These are phyloP conservation scores for Aplocera efformata DNA, from an alignment of 2,888 invertebrate species.

Conservation along the genomic window DNA sequence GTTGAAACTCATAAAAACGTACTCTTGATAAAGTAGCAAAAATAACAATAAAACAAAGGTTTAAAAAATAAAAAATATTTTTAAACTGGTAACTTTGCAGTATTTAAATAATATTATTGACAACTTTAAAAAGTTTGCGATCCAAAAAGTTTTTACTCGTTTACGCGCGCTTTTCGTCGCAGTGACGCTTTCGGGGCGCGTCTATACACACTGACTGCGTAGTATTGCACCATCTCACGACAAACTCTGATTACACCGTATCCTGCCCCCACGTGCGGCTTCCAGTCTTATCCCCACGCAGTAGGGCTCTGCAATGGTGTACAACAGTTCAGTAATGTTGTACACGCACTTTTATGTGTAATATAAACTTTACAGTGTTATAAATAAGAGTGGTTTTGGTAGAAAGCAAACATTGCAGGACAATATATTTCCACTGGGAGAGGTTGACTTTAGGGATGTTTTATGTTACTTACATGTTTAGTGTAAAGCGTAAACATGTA, in stretches of 20 bases:
- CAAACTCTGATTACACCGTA: constrained; percentile 6
- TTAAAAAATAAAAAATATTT: too few relatives aligned
- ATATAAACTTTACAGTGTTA: constrained; percentile 3
- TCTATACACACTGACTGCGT: constrained; percentile 33
- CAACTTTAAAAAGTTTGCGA: constrained; percentile 4
- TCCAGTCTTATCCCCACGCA: not conserved
- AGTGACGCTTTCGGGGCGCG: constrained; percentile 19
- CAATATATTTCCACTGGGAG: not conserved
- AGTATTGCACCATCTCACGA: constrained; percentile 36
- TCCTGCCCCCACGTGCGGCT: not conserved
- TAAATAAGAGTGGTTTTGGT: constrained; percentile 6
- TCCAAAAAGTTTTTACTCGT: constrained; percentile 2
- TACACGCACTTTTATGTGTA: not conserved
- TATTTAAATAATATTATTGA: too few relatives aligned
- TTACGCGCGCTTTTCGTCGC: constrained; percentile 18
- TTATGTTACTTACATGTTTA: not conserved
- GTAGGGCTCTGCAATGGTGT: not conserved
- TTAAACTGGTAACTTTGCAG: too few relatives aligned
- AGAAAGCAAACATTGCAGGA: constrained; percentile 12
- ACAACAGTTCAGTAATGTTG: not conserved
- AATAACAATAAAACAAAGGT: too few relatives aligned
- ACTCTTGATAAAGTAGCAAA: too few relatives aligned
- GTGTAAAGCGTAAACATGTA: not conserved
- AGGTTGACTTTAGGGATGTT: not conserved
- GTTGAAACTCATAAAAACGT: too few relatives aligned